phyloP scores from a whole-genome alignment of 1,140 invertebrate species.

The Drosophila oshimai region DNA sequence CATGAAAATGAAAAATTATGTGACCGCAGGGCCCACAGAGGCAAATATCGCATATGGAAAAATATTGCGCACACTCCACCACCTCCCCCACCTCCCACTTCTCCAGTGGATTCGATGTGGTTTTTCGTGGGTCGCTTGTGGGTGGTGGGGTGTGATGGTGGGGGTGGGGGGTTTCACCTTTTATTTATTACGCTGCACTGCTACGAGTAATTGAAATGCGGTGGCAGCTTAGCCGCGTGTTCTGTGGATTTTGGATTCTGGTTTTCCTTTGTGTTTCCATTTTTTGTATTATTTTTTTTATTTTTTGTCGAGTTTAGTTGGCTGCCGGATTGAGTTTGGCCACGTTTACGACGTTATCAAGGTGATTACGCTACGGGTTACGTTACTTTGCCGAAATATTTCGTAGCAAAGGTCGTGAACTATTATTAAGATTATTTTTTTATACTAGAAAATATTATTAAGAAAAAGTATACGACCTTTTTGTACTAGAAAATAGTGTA shows the following conservation, averaged over 20 bases:
- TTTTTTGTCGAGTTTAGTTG: not conserved
- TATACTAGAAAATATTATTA: too few relatives aligned
- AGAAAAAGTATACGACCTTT: too few relatives aligned
- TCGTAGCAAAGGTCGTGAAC: not conserved
- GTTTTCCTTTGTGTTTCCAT: conserved; percentile 2
- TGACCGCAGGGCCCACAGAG: conserved; percentile 66
- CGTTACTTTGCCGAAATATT: not conserved
- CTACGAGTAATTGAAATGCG: conserved; percentile 58
- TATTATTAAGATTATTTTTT: too few relatives aligned
- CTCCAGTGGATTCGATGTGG: not conserved
- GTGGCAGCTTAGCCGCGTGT: conserved; percentile 11
- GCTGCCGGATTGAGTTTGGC: conserved; percentile 12
- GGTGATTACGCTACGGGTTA: not conserved
- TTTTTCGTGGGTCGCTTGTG: conserved; percentile 6
- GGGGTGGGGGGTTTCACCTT: not conserved
- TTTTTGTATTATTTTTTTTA: not conserved
- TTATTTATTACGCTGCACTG: conserved; percentile 47
- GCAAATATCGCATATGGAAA: conserved; percentile 57
- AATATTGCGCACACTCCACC: conserved; percentile 26
- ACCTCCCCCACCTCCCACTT: not conserved
- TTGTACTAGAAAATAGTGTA: too few relatives aligned
- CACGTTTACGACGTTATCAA: conserved; percentile 7
- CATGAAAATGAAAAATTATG: conserved; percentile 77
- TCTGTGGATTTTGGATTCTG: not conserved
- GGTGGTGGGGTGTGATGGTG: not conserved